These are phyloP conservation scores for Ridgeia piscesae DNA, from an alignment of 1,140 invertebrate genomes.

Conservation along the genomic window DNA sequence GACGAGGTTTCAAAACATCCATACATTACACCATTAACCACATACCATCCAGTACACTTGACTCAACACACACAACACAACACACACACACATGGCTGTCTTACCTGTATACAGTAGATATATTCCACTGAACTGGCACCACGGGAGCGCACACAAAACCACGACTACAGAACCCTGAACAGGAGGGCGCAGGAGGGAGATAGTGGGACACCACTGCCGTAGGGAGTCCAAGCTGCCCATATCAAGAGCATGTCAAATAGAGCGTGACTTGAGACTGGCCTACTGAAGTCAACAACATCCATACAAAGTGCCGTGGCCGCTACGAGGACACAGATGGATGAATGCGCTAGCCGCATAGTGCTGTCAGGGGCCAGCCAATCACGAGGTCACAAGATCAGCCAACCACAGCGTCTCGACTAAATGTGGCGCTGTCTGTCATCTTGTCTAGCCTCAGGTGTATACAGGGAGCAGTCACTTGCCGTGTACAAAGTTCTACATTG, in stretches of 20 bases:
- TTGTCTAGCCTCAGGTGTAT: not conserved
- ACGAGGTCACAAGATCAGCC: not conserved
- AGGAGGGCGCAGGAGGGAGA: not conserved
- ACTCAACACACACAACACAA: not conserved
- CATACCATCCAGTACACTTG: not conserved
- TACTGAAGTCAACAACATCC: not conserved
- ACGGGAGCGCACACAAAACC: too few relatives aligned
- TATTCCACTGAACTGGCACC: not conserved
- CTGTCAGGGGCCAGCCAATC: not conserved
- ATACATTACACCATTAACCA: not conserved
- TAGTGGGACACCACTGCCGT: not conserved
- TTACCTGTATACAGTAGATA: not conserved
- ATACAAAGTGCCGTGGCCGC: not conserved
- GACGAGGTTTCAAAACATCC: not conserved
- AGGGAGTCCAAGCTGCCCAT: not conserved
- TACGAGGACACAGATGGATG: not conserved
- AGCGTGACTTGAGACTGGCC: not conserved
- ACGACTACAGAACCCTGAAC: not conserved
- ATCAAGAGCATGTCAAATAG: not conserved
- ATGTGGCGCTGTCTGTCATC: not conserved
- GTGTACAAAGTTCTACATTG: not conserved
- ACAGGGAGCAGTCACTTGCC: not conserved
- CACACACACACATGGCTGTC: not conserved
- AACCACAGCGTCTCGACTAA: not conserved
- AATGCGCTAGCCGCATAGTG: not conserved